Percentiles rank a stretch among this genome's conserved stretches.
These are phyloP conservation scores for Napeogenes sylphis DNA, from an alignment of 2,888 invertebrate genomes.

Conservation along the genomic window DNA sequence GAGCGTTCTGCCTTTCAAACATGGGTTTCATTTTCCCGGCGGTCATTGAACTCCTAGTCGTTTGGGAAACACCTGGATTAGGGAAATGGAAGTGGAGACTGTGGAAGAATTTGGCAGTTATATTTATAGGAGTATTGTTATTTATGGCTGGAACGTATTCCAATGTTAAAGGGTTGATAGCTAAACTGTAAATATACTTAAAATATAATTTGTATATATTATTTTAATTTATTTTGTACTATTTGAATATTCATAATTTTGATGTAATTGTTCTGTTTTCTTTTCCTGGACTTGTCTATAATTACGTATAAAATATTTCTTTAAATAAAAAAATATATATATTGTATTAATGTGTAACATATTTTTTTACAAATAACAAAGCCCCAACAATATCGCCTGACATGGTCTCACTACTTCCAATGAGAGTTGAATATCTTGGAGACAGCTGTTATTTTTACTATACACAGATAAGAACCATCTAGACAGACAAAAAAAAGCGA, in stretches of 20 bases:
- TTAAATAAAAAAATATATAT: no score
- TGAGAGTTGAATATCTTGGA: no score
- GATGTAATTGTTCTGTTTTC: no score
- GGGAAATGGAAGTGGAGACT: conserved; percentile 58
- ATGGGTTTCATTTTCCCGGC: conserved; percentile 72
- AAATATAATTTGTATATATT: neutral
- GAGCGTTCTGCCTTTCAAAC: conserved; percentile 68
- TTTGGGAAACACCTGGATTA: conserved; percentile 63
- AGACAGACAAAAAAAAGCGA: no score
- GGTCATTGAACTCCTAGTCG: conserved; percentile 58
- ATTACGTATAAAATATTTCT: no score
- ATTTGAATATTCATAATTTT: neutral
- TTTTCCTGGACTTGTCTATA: no score
- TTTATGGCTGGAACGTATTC: conserved; percentile 64
- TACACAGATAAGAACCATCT: no score
- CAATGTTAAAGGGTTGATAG: conserved; percentile 57
- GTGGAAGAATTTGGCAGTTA: conserved; percentile 57
- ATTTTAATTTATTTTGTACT: neutral
- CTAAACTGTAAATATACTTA: conserved; percentile 41
- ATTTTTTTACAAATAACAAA: no score
- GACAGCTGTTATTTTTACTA: no score
- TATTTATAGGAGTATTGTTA: conserved; percentile 51
- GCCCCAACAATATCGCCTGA: no score
- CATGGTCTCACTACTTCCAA: no score
- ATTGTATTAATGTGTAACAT: no score